Percentiles rank a stretch among this genome's conserved stretches.
Conservation (phyloP, 2,888 invertebrate genomes). For the Adineta ricciae region DNA sequence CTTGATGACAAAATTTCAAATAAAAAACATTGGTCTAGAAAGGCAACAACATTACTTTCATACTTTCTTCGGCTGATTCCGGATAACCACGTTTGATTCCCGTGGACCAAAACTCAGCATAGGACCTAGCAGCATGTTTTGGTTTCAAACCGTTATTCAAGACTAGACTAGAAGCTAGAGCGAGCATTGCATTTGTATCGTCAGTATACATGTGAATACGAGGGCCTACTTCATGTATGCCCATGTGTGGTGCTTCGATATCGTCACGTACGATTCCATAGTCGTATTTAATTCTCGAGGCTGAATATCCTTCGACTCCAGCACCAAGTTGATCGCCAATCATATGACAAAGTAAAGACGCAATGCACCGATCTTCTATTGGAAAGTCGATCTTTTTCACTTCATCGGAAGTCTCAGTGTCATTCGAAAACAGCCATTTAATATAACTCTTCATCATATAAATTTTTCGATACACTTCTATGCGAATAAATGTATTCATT, state of each 20-base stretch:
- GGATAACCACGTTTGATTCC: conserved; percentile 1
- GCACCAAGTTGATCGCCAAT: neutral
- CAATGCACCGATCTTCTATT: neutral
- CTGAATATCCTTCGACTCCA: neutral
- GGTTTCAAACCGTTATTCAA: neutral
- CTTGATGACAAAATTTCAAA: neutral
- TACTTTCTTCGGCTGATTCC: neutral
- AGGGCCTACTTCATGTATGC: neutral
- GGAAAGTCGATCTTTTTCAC: too few relatives aligned
- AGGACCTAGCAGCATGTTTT: neutral
- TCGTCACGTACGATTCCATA: neutral
- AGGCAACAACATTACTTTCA: neutral
- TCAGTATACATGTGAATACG: conserved; percentile 4
- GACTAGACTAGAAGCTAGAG: neutral
- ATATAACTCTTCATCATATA: too few relatives aligned
- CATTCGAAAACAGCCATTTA: too few relatives aligned
- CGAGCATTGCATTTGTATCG: neutral
- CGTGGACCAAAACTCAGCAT: neutral
- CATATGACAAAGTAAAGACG: neutral
- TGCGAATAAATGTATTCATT: too few relatives aligned
- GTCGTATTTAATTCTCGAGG: neutral
- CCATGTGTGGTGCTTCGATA: neutral
- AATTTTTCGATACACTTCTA: too few relatives aligned
- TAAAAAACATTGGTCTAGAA: neutral
- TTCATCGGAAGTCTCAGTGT: too few relatives aligned